Base-by-base conservation (phyloP, 1,140 invertebrate species). In the Rhyacophila brunnea region DNA sequence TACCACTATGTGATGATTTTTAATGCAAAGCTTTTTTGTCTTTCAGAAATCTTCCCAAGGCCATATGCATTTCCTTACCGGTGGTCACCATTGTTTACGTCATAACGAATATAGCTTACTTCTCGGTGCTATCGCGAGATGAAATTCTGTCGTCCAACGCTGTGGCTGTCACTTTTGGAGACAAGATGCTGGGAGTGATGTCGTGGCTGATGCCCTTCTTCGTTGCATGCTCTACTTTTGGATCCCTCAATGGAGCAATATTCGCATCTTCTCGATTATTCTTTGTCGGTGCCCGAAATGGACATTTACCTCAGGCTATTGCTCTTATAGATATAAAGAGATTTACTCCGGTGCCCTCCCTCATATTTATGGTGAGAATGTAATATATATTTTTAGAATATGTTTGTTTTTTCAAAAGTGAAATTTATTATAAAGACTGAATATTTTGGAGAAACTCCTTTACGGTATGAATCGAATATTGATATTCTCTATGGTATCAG, bases 41-140 rank as follows among this genome's bases (percentile, higher is more conserved):
- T 84, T 85, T 59, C 69, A 93, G 90, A 68, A 96, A 95, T 80
- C 78, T 96, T 1, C 93, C 93, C 2, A 80, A 84, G 46, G 92
- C 95, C 0, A 96, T 98, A 67, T 91, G 87, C 70, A 93, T 96
- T 66, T 96, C 93, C 0, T 83, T 98, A 81, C 93, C 93, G 0
- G 73, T 95, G 4, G 92, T 96, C 1, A 96, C 93, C 0, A 68
- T 89, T 0, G 88, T 96, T 55, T 97, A 96, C 70, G 86, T 93
- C 11, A 73, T 96, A 5, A 91, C 93, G 1, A 97, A 97, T 71
- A 71, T 96, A 15, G 91, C 94, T 11, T 97, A 95, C 74, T 92
- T 96, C 69, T 87, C 89, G 14, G 92, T 96, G 4, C 79, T 98
- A 1, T 85, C 87, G 5, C 85, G 87, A 32, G 82, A 83, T 47